phyloP scores from a whole-genome alignment of 2,888 invertebrate species.

The Polymixis lichenea region DNA sequence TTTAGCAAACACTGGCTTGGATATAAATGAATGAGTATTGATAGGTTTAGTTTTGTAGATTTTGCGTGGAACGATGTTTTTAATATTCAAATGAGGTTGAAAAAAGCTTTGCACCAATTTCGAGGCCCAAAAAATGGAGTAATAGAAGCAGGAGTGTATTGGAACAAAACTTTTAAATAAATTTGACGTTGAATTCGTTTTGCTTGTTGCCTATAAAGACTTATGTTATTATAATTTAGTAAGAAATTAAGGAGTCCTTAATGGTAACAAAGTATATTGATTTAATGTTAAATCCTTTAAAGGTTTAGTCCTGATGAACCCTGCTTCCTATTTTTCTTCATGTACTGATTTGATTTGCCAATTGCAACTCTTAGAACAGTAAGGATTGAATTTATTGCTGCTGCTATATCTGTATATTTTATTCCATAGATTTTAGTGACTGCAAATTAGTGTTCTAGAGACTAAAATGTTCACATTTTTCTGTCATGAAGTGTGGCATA shows the following conservation, averaged over 20 bases:
- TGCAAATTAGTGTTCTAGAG: constrained; percentile 1
- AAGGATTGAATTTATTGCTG: neutral
- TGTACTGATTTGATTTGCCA: neutral
- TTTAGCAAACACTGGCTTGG: constrained; percentile 8
- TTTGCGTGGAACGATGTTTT: neutral
- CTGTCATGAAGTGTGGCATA: constrained; percentile 6
- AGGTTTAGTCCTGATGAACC: neutral
- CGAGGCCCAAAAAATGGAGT: neutral
- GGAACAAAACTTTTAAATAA: neutral
- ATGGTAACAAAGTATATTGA: neutral
- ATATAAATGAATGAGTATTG: constrained; percentile 12
- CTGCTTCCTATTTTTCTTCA: neutral
- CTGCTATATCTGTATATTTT: neutral
- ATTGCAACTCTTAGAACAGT: neutral
- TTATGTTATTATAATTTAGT: neutral
- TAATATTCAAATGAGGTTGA: neutral
- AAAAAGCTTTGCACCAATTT: neutral
- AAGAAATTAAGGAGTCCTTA: neutral
- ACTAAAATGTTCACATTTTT: constrained; percentile 11
- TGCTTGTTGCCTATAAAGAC: neutral
- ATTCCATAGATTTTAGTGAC: constrained; percentile 17
- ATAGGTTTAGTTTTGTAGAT: neutral
- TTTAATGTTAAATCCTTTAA: neutral
- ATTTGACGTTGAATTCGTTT: neutral
- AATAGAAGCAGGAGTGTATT: neutral